Percentiles rank a stretch among this genome's conserved stretches.
Conservation (phyloP, 2,888 invertebrate genomes). For the Orthosia gothica region DNA sequence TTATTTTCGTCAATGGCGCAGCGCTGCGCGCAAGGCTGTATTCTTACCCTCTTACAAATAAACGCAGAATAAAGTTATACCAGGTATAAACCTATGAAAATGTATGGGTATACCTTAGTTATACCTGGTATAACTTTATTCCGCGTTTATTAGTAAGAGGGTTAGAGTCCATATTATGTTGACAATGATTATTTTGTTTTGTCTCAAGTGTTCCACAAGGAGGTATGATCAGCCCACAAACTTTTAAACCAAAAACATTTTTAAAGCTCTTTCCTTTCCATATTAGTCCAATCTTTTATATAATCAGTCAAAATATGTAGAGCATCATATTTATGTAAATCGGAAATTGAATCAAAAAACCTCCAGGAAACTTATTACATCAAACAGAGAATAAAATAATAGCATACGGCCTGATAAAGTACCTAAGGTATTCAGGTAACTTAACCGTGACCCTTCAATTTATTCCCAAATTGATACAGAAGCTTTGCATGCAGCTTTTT, state of each 20-base stretch:
- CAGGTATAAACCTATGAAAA: too few species aligned
- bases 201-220: constrained; percentile 5
- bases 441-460: background rate
- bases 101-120: too few species aligned
- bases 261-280: background rate
- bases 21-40: too few species aligned
- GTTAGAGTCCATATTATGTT: background rate
- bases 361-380: background rate
- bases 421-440: background rate
- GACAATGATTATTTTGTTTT: background rate
- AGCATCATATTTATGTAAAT: background rate
- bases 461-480: constrained; percentile 14
- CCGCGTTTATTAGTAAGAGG: too few species aligned
- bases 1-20: too few species aligned
- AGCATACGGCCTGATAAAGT: background rate
- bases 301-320: background rate
- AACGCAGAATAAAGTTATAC: too few species aligned
- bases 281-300: background rate
- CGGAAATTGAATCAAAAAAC: background rate
- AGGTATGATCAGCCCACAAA: constrained; percentile 1
- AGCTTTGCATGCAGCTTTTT: constrained; percentile 41
- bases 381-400: background rate
- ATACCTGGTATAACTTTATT: too few species aligned
- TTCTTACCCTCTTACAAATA: too few species aligned
- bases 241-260: background rate